Percentiles rank a stretch among this genome's conserved stretches.
phyloP scores from a whole-genome alignment of 2,113 vertebrate species.

The Meleagris gallopavo region DNA sequence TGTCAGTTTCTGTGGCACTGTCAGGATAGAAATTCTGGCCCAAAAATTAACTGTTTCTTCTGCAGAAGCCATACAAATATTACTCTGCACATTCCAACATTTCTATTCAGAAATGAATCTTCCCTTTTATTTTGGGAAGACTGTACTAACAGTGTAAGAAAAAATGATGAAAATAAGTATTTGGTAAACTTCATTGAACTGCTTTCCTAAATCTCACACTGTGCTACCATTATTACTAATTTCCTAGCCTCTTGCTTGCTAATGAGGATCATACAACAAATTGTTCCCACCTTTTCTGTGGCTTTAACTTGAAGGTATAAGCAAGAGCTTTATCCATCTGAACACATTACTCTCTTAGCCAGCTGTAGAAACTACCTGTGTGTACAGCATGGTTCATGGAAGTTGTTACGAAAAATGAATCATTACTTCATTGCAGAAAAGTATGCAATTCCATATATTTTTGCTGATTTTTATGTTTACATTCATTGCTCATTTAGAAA shows the following conservation, averaged over 20 bases:
- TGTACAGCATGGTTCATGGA: neutral
- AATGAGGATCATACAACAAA: neutral
- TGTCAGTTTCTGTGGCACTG: neutral
- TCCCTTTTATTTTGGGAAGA: neutral
- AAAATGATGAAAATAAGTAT: neutral
- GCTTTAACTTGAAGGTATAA: neutral
- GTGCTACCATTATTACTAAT: neutral
- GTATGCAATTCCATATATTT: neutral
- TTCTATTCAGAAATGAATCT: neutral
- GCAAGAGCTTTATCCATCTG: neutral
- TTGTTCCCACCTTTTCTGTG: neutral
- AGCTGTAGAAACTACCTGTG: neutral
- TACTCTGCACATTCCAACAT: neutral
- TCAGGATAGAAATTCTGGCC: neutral
- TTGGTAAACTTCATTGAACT: neutral
- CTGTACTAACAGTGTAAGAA: neutral
- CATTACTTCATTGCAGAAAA: neutral
- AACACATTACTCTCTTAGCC: neutral
- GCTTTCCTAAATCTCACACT: neutral
- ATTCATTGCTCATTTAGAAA: neutral
- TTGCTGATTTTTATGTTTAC: slow-evolving; percentile 6
- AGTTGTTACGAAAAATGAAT: neutral
- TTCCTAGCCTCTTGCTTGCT: neutral
- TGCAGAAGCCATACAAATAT: neutral
- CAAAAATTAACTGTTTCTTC: neutral